These are phyloP conservation scores for Podotricha telesiphe DNA, from an alignment of 2,888 invertebrate species.

Conservation along the genomic window DNA sequence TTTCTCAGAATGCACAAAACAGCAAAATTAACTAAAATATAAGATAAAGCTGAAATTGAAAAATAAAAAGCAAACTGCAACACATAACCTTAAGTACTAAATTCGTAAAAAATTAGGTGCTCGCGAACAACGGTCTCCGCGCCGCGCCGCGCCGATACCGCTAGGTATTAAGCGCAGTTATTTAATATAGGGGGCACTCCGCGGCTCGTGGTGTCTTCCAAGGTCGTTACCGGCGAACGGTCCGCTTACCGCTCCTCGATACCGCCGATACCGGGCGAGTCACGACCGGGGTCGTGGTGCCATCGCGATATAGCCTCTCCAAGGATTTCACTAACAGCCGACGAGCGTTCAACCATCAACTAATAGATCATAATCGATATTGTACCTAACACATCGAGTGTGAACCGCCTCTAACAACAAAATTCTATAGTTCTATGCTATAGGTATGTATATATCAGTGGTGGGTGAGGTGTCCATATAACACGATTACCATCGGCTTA, in stretches of 20 bases:
- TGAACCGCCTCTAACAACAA: neutral
- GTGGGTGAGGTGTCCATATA: too few relatives aligned
- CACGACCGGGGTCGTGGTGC: conserved; percentile 61
- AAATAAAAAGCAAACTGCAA: neutral
- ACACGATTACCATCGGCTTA: too few relatives aligned
- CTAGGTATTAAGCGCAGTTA: conserved; percentile 36
- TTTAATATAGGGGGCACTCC: conserved; percentile 50
- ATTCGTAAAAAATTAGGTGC: neutral
- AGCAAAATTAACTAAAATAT: neutral
- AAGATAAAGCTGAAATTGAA: neutral
- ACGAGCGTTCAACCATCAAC: conserved; percentile 5
- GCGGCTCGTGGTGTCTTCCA: conserved; percentile 65
- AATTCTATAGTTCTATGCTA: neutral
- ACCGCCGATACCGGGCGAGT: conserved; percentile 50
- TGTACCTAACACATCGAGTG: neutral
- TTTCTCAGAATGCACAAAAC: neutral
- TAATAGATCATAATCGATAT: conserved; percentile 16
- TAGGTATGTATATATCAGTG: too few relatives aligned
- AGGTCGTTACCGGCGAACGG: conserved; percentile 73
- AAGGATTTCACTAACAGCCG: conserved; percentile 53
- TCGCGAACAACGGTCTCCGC: neutral
- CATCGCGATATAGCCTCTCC: conserved; percentile 54
- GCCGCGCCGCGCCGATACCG: conserved; percentile 25
- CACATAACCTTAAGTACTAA: neutral
- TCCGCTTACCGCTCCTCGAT: conserved; percentile 64